Percentiles rank a stretch among this genome's conserved stretches.
Conservation (phyloP, 2,888 invertebrate species). For the Silvanus unidentatus region DNA sequence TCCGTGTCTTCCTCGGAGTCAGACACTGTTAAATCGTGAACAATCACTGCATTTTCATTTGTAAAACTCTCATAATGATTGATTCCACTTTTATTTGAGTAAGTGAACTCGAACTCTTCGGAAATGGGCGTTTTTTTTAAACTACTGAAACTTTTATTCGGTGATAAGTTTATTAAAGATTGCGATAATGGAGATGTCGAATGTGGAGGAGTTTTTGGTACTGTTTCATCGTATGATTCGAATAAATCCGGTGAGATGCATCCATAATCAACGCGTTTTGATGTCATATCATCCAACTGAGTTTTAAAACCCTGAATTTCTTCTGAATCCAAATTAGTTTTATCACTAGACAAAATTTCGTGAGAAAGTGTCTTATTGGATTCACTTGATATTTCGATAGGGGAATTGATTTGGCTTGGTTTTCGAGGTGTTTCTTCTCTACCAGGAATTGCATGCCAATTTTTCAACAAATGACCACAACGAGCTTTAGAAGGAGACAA, state of each 20-base stretch:
- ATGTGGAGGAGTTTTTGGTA: not conserved
- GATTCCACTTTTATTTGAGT: conserved; percentile 10
- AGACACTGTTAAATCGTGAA: conserved; percentile 43
- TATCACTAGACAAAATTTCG: too few species aligned
- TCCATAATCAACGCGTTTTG: too few species aligned
- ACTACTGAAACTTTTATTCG: not conserved
- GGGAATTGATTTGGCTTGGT: too few species aligned
- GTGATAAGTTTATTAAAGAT: conserved; percentile 7
- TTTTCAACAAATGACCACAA: conserved; percentile 52
- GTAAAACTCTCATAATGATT: conserved; percentile 18
- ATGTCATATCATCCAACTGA: too few species aligned
- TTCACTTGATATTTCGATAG: too few species aligned
- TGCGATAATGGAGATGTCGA: conserved; percentile 4
- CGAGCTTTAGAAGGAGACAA: conserved; percentile 44
- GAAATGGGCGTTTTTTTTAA: not conserved
- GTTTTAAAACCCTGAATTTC: too few species aligned
- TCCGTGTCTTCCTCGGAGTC: conserved; percentile 11
- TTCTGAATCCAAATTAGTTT: too few species aligned
- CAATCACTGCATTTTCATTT: conserved; percentile 5
- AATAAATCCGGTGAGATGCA: conserved; percentile 35
- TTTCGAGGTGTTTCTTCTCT: conserved; percentile 52
- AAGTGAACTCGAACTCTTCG: not conserved
- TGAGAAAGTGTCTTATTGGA: too few species aligned
- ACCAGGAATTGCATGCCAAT: conserved; percentile 59
- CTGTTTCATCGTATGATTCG: too few species aligned